A percentile compares a stretch with the other conserved stretches of the same genome.
These are phyloP conservation scores for Drosophila affinis DNA, from an alignment of 2,888 invertebrate genomes.

Conservation along the genomic window DNA sequence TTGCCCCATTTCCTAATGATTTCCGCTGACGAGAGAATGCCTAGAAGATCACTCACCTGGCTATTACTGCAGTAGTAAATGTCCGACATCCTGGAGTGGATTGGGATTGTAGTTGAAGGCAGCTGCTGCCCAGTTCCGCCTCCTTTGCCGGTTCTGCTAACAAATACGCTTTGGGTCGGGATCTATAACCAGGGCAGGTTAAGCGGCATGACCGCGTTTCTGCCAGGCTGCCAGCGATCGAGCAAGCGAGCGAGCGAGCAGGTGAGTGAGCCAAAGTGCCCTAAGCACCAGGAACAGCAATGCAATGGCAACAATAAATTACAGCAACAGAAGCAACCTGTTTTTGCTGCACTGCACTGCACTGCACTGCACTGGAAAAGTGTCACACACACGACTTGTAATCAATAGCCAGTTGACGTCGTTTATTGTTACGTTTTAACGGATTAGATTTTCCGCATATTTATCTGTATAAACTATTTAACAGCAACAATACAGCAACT, in stretches of 20 bases:
- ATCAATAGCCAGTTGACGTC: constrained; percentile 49
- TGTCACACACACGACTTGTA: constrained; percentile 36
- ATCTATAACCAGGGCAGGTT: neutral
- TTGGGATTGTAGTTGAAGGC: constrained; percentile 16
- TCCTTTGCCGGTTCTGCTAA: constrained; percentile 9
- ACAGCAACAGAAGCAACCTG: neutral
- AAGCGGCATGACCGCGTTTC: constrained; percentile 61
- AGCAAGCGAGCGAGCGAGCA: neutral
- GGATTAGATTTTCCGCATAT: constrained; percentile 62
- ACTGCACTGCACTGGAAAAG: constrained; percentile 22
- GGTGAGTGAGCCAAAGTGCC: constrained; percentile 1
- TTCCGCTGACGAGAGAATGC: neutral
- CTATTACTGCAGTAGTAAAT: constrained; percentile 76
- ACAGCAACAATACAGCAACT: neutral
- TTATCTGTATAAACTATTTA: constrained; percentile 19
- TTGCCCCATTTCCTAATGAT: neutral
- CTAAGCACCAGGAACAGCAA: constrained; percentile 33
- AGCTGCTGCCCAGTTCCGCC: constrained; percentile 13
- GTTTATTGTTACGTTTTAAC: constrained; percentile 28
- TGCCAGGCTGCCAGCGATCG: constrained; percentile 7
- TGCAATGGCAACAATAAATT: constrained; percentile 39
- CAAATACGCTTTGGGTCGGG: constrained; percentile 1
- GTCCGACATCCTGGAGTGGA: constrained; percentile 77
- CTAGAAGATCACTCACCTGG: constrained; percentile 58
- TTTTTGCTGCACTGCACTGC: neutral